Conservation (phyloP, 2,113 vertebrate genomes). For the Muscicapa adusta region DNA sequence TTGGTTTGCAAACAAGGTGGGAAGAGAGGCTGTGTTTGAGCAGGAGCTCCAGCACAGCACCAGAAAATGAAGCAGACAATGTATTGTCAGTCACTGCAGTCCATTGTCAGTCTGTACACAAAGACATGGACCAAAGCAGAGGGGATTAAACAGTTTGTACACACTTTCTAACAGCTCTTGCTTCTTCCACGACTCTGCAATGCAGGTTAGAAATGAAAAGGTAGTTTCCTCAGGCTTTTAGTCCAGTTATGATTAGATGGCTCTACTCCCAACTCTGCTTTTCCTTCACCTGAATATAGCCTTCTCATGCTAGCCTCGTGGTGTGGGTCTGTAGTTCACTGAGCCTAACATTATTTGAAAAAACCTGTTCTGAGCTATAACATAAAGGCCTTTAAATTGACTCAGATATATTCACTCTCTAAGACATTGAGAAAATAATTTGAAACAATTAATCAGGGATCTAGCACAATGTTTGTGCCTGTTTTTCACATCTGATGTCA, state of each 20-base stretch:
- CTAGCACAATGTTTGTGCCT: neutral
- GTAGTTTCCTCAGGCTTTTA: neutral
- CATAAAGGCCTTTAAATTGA: neutral
- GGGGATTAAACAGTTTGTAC: neutral
- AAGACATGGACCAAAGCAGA: neutral
- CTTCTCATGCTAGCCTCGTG: neutral
- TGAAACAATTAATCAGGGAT: neutral
- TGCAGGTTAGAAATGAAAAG: neutral
- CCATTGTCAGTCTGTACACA: neutral
- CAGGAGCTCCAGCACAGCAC: neutral
- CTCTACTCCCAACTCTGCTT: neutral
- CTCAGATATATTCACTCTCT: neutral
- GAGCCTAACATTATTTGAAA: neutral
- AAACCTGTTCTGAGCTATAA: neutral
- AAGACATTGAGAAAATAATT: neutral
- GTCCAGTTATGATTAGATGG: neutral
- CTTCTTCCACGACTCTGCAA: neutral
- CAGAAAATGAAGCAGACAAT: neutral
- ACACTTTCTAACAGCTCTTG: neutral
- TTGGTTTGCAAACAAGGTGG: neutral
- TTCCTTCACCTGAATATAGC: neutral
- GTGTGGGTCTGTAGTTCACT: neutral
- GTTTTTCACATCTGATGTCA: neutral
- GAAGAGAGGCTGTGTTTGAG: constrained; percentile 2
- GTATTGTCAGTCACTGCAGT: neutral